Evolutionary conservation across 1,140 invertebrate species (phyloP), one percentile per base, ranked within the genome.

Genomic region (Cyclina sinensis): DNA sequence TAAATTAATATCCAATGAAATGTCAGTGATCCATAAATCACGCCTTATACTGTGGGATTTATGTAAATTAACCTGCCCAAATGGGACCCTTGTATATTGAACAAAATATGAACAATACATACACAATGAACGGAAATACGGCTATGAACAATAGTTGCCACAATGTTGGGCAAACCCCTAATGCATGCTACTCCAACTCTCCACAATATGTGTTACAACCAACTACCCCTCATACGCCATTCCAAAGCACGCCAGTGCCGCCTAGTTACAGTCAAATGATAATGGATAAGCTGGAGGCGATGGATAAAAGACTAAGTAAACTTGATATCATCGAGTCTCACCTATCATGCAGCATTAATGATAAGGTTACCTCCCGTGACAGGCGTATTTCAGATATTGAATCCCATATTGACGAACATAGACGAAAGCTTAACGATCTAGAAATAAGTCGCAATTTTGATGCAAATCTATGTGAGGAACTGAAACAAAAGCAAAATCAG

Each of bases 361-460:
- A 65, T 4, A 65, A 65, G n/a, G 24, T 65, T 27, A 12, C 3
- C 7, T 27, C 59, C 24, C 59, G 27, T 30, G 59, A 65, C n/a
- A 65, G 24, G n/a, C 30, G 59, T 9, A 65, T 65, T 30, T 30
- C 59, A 11, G 11, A 11, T 16, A 27, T 30, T 65, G 59, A 65
- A 16, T 65, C 59, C 4, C 7, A 65, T 30, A 11, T 65, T 3
- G n/a, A 65, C 27, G 24, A 65, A 30, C 24, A 27, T 9, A 65
- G 30, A 7, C 24, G 24, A 30, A 65, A 65, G 30, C 3, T 27
- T 7, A 27, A 9, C 30, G 59, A 65, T 30, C 11, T 65, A 30
- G 59, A 65, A 35, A n/a, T 7, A 18, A 65, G 59, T 35, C 59
- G 59, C 24, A 65, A 65, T 65, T 65, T 65, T 65, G 59, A 65